Percentiles rank a stretch among this genome's conserved stretches.
Conservation (phyloP, 53 echinoderm and acorn worm species). For the Henricia sp. region DNA sequence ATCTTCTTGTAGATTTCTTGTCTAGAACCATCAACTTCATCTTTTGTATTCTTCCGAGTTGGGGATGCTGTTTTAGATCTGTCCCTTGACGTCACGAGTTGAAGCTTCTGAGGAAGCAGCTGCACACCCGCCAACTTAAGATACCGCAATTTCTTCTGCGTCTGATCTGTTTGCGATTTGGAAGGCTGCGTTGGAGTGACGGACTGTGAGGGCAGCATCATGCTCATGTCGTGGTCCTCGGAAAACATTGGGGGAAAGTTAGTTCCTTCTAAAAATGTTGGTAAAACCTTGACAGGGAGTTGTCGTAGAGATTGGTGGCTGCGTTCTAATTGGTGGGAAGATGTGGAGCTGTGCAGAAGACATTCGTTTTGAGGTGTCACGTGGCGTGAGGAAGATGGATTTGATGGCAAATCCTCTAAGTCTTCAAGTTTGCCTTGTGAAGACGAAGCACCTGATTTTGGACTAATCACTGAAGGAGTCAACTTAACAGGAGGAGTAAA, state of each 20-base stretch:
- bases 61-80: conserved; percentile 24
- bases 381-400: conserved; percentile 23
- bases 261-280: not conserved
- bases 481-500: conserved; percentile 2
- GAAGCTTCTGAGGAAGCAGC: conserved; percentile 41
- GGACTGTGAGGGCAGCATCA: not conserved
- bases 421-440: not conserved
- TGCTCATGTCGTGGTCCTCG: conserved; percentile 51
- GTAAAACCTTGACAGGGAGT: conserved; percentile 37
- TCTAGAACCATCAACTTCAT: conserved; percentile 11
- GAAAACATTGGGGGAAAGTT: conserved; percentile 21
- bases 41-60: not conserved
- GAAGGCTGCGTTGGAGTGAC: conserved; percentile 12
- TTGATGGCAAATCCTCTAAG: not conserved
- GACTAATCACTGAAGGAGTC: not conserved
- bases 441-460: not conserved
- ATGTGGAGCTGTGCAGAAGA: not conserved
- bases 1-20: conserved; percentile 26
- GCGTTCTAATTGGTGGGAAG: not conserved
- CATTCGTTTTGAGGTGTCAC: conserved; percentile 20
- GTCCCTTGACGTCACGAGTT: conserved; percentile 25
- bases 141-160: conserved; percentile 22
- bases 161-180: conserved; percentile 8
- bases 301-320: conserved; percentile 43
- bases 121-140: conserved; percentile 34